Base-by-base conservation (phyloP, 1,140 invertebrate genomes). In the Bombus superbus region DNA sequence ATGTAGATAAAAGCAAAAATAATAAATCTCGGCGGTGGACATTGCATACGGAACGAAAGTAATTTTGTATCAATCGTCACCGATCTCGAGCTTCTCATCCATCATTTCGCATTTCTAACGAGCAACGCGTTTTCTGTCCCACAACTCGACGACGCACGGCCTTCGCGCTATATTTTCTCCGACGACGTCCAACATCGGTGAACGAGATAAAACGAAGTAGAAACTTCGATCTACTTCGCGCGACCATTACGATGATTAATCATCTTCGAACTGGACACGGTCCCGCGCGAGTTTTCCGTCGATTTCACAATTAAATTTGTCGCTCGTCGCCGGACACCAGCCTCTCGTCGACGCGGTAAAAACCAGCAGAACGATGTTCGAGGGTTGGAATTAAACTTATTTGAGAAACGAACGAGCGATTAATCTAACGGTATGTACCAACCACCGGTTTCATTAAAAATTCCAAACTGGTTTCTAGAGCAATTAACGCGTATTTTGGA, bases 11-110 rank as follows among this genome's bases (percentile, higher is more conserved):
- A 53, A 53, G 2, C 18, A 53, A 22, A 53, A 53, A 53, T 53
- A 47, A 42, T 57, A n/a, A 83, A 53, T 18, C 40, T 4, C 13
- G 3, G 18, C 0, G 5, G 18, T 1, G 5, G 11, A 77, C 40
- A 10, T 59, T 64, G 13, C 59, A 15, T 40, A 28, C 6, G 35
- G 32, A 62, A 57, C 44, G 79, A 76, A 64, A 44, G 74, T 77
- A 42, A 68, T 40, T 57, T 77, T 25, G 22, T 77, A 83, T 59
- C 64, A 83, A 77, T 77, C 71, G 81, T 82, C 82, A 83, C 62
- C n/a, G 44, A 83, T 69, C 62, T 77, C 64, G 13, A 3, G 4
- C 22, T 13, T 28, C 44, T 76, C 74, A 77, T 83, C 74, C 64
- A 83, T 83, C 82, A 83, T 69, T 53, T 53, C 18, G 47, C 47